phyloP scores from a whole-genome alignment of 2,797 vertebrate genomes.

The Anabacerthia variegaticeps region DNA sequence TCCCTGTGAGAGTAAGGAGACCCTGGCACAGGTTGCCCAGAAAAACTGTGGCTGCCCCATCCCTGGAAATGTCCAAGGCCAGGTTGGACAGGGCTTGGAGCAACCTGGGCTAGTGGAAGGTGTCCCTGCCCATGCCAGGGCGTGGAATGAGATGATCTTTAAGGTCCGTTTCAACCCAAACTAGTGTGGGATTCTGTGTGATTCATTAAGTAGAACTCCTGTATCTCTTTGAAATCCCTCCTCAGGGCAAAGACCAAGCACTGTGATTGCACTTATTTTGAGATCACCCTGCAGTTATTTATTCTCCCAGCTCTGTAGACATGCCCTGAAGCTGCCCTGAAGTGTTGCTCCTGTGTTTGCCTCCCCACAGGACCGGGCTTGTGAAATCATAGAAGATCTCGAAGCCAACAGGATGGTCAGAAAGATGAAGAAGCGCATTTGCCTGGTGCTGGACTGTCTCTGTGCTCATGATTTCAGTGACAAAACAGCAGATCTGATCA shows the following conservation, averaged over 20 bases:
- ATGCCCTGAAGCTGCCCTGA: neutral
- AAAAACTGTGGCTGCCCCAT: neutral
- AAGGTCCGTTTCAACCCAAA: neutral
- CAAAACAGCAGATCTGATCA: constrained; percentile 97
- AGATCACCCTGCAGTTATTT: neutral
- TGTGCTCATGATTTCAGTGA: constrained; percentile 97
- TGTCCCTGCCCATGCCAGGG: neutral
- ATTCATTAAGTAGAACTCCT: neutral
- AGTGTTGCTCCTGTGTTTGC: neutral
- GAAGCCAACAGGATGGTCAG: constrained; percentile 89
- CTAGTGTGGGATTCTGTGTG: neutral
- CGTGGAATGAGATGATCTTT: neutral
- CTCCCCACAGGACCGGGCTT: constrained; percentile 87
- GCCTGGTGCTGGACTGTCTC: constrained; percentile 96
- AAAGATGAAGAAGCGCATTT: constrained; percentile 97
- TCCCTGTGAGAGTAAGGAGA: neutral
- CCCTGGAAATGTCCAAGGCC: neutral
- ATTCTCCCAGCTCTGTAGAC: neutral
- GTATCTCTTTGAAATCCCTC: neutral
- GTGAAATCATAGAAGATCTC: constrained; percentile 90
- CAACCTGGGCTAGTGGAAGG: neutral
- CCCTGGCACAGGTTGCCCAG: neutral
- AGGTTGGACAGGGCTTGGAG: neutral
- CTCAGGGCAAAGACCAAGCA: neutral
- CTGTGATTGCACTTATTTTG: neutral